Conservation (phyloP, 2,797 vertebrate species). For the Amphiprion clarkii region DNA sequence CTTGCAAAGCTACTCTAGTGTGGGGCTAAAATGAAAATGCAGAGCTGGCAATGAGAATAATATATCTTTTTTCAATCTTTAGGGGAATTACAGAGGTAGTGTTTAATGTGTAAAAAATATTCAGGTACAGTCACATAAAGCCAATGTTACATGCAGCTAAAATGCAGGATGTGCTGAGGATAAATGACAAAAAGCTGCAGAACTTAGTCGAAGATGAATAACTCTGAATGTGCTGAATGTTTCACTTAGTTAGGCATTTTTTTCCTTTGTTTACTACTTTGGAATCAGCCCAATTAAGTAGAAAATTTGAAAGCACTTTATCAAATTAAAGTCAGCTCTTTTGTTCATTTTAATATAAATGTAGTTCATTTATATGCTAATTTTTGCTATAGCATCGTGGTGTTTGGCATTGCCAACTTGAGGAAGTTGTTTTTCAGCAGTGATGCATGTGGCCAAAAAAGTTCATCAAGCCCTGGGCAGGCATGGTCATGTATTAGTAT, state of each 20-base stretch:
- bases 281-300: constrained; percentile 21
- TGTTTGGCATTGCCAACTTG: constrained; percentile 9
- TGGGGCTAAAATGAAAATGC: no score
- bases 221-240: not conserved
- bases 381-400: not conserved
- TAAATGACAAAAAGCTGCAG: not conserved
- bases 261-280: not conserved
- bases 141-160: not conserved
- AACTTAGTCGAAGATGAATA: not conserved
- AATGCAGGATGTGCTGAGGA: constrained; percentile 2
- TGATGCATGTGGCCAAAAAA: not conserved
- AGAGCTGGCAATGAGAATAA: no score
- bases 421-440: constrained; percentile 18
- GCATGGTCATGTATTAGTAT: constrained; percentile 2
- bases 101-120: constrained; percentile 1
- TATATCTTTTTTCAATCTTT: not conserved
- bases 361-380: constrained; percentile 42
- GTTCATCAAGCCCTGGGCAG: constrained; percentile 2
- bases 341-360: constrained; percentile 20
- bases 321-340: constrained; percentile 23
- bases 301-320: constrained; percentile 8
- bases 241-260: not conserved
- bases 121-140: not conserved
- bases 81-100: not conserved
- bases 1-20: no score